Conservation (phyloP, 2,888 invertebrate genomes). For the Brenthis ino region DNA sequence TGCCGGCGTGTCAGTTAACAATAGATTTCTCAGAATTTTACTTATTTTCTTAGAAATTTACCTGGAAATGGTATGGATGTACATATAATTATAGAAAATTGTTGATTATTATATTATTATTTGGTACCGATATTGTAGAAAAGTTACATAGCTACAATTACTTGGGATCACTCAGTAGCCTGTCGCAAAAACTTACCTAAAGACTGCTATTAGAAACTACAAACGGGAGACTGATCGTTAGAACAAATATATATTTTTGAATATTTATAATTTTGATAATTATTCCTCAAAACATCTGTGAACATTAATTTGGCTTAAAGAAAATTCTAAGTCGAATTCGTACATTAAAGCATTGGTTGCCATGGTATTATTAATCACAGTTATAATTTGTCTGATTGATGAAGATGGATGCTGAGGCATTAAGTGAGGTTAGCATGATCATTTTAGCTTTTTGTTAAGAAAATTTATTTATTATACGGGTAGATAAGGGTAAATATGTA, state of each 20-base stretch:
- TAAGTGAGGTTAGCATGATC: slow-evolving; percentile 49
- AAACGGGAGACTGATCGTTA: too few species aligned
- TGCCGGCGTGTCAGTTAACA: too few species aligned
- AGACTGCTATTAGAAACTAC: too few species aligned
- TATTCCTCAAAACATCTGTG: slow-evolving; percentile 15
- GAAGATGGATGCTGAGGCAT: slow-evolving; percentile 57
- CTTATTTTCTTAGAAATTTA: too few species aligned
- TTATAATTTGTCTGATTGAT: slow-evolving; percentile 75
- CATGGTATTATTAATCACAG: slow-evolving; percentile 53
- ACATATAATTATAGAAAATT: too few species aligned
- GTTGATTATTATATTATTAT: too few species aligned
- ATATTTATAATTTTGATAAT: not conserved
- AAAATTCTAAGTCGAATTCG: slow-evolving; percentile 10
- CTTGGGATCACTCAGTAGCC: too few species aligned
- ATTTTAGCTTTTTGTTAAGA: slow-evolving; percentile 17
- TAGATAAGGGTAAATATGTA: not conserved
- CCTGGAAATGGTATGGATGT: too few species aligned
- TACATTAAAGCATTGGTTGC: slow-evolving; percentile 7
- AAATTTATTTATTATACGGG: slow-evolving; percentile 1
- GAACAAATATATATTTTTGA: not conserved
- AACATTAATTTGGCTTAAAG: slow-evolving; percentile 16
- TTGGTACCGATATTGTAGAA: too few species aligned
- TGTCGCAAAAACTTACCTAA: too few species aligned
- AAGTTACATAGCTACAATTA: too few species aligned
- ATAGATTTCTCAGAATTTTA: too few species aligned